Evolutionary conservation across 2,797 vertebrate species (phyloP).

Genomic region (Phrynocephalus forsythii): DNA sequence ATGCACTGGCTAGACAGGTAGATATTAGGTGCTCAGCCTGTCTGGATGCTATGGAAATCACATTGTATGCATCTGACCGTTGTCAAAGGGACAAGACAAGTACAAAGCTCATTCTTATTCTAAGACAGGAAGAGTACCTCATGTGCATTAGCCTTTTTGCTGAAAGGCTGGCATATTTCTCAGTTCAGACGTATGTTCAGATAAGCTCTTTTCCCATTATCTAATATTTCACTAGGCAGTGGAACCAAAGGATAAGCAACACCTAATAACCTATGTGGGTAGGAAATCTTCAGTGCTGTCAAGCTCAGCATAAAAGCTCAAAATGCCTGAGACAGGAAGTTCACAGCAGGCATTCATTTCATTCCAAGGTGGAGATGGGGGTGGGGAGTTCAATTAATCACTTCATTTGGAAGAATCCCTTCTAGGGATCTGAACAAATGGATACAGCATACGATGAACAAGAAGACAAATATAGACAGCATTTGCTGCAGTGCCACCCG

Average conservation of each 20-base stretch:
- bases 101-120: slow-evolving; percentile 76
- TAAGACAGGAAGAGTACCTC: slow-evolving; percentile 66
- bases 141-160: slow-evolving; percentile 74
- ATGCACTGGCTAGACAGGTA: slow-evolving; percentile 79
- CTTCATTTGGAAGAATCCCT: slow-evolving; percentile 67
- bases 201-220: slow-evolving; percentile 76
- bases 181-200: slow-evolving; percentile 71
- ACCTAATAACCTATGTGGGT: slow-evolving; percentile 72
- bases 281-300: slow-evolving; percentile 71
- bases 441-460: slow-evolving; percentile 49
- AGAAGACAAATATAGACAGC: slow-evolving; percentile 55
- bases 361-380: slow-evolving; percentile 45
- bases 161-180: slow-evolving; percentile 77
- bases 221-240: slow-evolving; percentile 77
- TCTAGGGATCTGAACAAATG: slow-evolving; percentile 59
- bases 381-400: slow-evolving; percentile 60
- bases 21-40: slow-evolving; percentile 74
- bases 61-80: slow-evolving; percentile 68
- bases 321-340: slow-evolving; percentile 69
- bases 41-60: slow-evolving; percentile 81
- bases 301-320: slow-evolving; percentile 68
- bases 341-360: slow-evolving; percentile 69
- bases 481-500: slow-evolving; percentile 39
- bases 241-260: slow-evolving; percentile 77
- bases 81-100: slow-evolving; percentile 70